Base-by-base conservation (phyloP, 2,888 invertebrate species). In the Mesoligia furuncula region DNA sequence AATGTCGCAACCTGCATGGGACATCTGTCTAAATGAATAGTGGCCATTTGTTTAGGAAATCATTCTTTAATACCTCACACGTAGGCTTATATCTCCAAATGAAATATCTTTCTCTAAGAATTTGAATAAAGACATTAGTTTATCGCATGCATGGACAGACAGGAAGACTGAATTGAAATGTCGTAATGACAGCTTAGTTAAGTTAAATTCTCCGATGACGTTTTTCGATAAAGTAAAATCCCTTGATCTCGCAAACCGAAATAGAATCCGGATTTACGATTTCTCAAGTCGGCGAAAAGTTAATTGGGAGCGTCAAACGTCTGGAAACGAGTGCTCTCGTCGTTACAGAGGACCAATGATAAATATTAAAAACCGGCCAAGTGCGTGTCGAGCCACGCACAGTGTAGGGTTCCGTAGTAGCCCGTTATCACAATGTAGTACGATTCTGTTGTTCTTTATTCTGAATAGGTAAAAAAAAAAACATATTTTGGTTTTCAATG, bases 1-100 rank as follows among this genome's bases (percentile, higher is more conserved):
- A 75, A 77, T 79, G 80, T 80, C 61, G 82, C 76, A 82, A 79
- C 65, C 31, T 71, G 68, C 51, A 73, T 31, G 74, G 57, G 80
- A 83, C 83, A 83, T 79, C 86, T 85, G 87, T 86, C 81, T 61
- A 39, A 71, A 74, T 85, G 87, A 86, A 80, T 85, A 73, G 83
- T 85, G 80, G 72, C 64, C 81, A 77, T 86, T 83, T 80, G 79
- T 84, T 76, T 81, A 73, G 69, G 73, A 81, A 84, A 75, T 73
- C 36, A 74, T 57, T 69, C 57, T 69, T 39, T 57, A 62, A 79
- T 87, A 84, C 87, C 87, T 75, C 87, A 87, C 87, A 87, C 85
- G 87, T 83, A 70, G 85, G 64, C 77, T 62, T n/a, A 62, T 81
- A 77, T 81, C 51, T 87, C 65, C 62, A 61, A 75, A 71, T 74